Evolutionary conservation across 2,113 vertebrate species (phyloP).

Genomic region (Notarius quadriscutis): DNA sequence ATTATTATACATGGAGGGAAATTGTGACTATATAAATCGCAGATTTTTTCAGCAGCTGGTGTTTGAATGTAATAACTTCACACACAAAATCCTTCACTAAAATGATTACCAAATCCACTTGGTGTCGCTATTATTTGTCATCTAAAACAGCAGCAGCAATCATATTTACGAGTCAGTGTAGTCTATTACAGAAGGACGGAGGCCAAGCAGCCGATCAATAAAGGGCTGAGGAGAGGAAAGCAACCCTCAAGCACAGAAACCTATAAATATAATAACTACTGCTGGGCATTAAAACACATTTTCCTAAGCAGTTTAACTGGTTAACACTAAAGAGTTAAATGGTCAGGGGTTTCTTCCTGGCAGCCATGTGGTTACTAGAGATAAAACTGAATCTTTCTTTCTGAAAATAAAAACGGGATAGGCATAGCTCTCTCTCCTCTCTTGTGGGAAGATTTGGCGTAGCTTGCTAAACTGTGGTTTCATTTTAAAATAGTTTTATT

Average conservation of each 20-base stretch:
- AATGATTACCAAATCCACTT: constrained; percentile 22
- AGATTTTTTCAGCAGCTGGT: not conserved
- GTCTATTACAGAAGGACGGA: constrained; percentile 44
- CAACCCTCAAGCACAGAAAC: not conserved
- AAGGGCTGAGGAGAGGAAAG: constrained; percentile 10
- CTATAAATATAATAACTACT: not conserved
- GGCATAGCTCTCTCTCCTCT: not conserved
- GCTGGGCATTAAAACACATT: not conserved
- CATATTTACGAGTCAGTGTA: constrained; percentile 43
- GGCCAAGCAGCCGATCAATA: constrained; percentile 41
- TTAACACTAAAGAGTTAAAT: not conserved
- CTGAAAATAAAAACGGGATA: not conserved
- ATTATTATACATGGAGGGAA: not conserved
- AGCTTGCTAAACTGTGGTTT: not conserved
- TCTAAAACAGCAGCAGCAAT: constrained; percentile 35
- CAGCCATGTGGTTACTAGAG: not conserved
- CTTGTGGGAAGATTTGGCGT: not conserved
- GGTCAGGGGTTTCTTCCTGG: too few species aligned
- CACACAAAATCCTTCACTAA: not conserved
- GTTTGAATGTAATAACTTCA: not conserved
- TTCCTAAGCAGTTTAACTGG: not conserved
- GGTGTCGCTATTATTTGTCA: constrained; percentile 38
- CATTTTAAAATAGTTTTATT: not conserved
- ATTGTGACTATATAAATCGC: too few species aligned
- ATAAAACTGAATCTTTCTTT: not conserved